Base-by-base conservation (phyloP, 2,113 vertebrate species). In the Leptobrachium ailaonicum region DNA sequence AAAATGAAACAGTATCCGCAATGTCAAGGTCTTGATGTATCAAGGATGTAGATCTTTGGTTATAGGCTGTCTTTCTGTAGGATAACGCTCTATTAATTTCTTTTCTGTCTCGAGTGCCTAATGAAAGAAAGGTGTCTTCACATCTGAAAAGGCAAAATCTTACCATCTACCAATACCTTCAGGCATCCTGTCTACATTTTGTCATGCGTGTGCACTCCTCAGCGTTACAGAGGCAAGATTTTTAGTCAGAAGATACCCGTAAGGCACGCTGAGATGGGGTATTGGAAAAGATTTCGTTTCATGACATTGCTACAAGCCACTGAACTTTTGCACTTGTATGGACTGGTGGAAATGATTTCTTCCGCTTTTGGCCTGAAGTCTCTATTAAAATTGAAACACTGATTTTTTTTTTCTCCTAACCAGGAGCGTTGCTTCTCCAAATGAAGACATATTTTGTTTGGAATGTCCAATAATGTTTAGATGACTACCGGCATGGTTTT, bases 21-120 rank as follows among this genome's bases (percentile, higher is more conserved):
- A 81, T 90, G 90, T 93, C 91, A 91, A 91, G 88, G 88, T 93
- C 92, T 92, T 85, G 83, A 92, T 89, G 90, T 91, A 88, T 85
- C 87, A 74, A 66, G 1, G 83, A 88, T 86, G 85, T 54, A 87
- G 88, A 89, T 89, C 86, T 88, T 78, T 90, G 91, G 89, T 90
- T 92, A 87, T 86, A 88, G 88, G 90, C 90, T 92, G 91, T 94
- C 95, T 95, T 85, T 89, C 88, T 75, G 80, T 76, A 83, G 84
- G 91, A 94, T 96, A 95, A 97, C 83, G 94, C 95, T 96, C 95
- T 94, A 93, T 93, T 97, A 95, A 97, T 94, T 96, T 90, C 77
- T 87, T 84, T 87, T 89, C 87, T 86, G 89, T 94, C 90, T 93
- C 41, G 78, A 85, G 92, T 85, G 89, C 90, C 87, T 91, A 91